Percentiles rank a stretch among this genome's conserved stretches.
phyloP scores from a whole-genome alignment of 2,888 invertebrate genomes.

The Clivina fossor region DNA sequence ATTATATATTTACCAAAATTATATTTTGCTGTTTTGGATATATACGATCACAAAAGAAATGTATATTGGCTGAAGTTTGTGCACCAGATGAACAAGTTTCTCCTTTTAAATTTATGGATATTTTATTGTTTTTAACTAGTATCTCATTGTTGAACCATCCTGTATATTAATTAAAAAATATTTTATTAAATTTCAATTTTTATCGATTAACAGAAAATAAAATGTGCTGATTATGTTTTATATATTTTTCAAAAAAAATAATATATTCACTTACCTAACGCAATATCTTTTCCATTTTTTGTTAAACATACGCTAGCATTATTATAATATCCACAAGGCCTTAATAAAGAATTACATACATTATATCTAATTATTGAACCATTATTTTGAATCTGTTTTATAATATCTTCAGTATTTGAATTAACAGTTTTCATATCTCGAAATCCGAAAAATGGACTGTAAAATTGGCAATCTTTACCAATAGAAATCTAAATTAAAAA shows the following conservation, averaged over 20 bases:
- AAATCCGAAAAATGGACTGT: neutral
- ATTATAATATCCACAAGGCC: slow-evolving; percentile 1
- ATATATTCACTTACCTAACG: neutral
- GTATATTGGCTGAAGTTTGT: neutral
- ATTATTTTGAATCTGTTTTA: neutral
- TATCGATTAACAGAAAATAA: neutral
- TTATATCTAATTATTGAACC: neutral
- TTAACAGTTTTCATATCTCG: neutral
- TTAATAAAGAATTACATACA: neutral
- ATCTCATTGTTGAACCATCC: neutral
- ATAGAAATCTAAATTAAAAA: neutral
- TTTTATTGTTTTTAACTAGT: neutral
- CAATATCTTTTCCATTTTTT: neutral
- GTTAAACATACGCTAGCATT: neutral
- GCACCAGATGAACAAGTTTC: neutral
- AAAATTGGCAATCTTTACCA: slow-evolving; percentile 3
- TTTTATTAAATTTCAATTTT: neutral
- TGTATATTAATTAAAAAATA: neutral
- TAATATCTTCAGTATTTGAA: neutral
- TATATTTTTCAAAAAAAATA: neutral
- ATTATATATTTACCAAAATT: neutral
- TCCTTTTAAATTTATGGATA: slow-evolving; percentile 1
- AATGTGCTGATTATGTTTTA: no score
- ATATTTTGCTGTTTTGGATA: neutral
- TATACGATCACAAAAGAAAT: neutral